Conservation (phyloP, 1,140 invertebrate genomes). For the Drosophila ficusphila region DNA sequence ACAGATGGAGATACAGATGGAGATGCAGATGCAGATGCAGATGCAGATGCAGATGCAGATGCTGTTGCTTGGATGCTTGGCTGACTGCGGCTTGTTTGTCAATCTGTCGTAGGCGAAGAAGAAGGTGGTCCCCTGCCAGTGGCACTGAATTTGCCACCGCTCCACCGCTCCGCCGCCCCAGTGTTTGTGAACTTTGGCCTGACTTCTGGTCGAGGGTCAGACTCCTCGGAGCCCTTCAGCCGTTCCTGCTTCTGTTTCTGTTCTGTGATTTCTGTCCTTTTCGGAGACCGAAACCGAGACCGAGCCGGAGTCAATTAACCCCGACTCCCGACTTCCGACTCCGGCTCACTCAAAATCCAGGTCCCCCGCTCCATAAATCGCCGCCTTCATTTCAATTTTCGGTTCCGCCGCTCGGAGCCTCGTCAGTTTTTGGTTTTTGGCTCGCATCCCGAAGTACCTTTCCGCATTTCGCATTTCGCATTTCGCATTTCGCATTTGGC, state of each 20-base stretch:
- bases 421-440: constrained; percentile 52
- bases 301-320: constrained; percentile 68
- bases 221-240: constrained; percentile 13
- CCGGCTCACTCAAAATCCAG: neutral
- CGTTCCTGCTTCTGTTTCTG: too few relatives aligned
- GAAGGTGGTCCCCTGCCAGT: constrained; percentile 57
- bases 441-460: constrained; percentile 10
- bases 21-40: too few relatives aligned
- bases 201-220: constrained; percentile 28
- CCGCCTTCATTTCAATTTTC: constrained; percentile 76
- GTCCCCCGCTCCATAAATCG: constrained; percentile 37
- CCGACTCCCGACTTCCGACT: too few relatives aligned
- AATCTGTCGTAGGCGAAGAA: constrained; percentile 70
- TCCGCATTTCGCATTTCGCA: neutral
- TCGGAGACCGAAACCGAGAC: too few relatives aligned
- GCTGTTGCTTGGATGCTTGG: constrained; percentile 74
- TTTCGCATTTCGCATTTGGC: neutral
- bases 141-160: constrained; percentile 60
- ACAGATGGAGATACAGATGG: too few relatives aligned
- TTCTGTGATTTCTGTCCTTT: too few relatives aligned
- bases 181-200: constrained; percentile 38
- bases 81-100: constrained; percentile 79
- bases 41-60: too few relatives aligned
- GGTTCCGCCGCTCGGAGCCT: constrained; percentile 21
- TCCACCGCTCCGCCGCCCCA: neutral